A percentile compares a stretch with the other conserved stretches of the same genome.
phyloP scores from a whole-genome alignment of 2,888 invertebrate genomes.

The Vesta saturnalis region DNA sequence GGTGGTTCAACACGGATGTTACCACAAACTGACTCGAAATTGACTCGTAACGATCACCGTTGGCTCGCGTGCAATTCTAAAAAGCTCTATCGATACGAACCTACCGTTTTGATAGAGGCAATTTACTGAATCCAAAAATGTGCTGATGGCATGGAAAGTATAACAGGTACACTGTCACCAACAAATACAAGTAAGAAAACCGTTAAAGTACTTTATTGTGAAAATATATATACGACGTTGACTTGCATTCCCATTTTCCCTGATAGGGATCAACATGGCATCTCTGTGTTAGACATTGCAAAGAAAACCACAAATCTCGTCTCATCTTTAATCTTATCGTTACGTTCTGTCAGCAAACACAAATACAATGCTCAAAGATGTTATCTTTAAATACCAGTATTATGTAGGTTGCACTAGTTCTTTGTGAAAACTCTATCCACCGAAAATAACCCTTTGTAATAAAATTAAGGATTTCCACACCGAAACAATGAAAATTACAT shows the following conservation, averaged over 20 bases:
- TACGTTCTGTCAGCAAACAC: slow-evolving; percentile 51
- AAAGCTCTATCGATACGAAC: slow-evolving; percentile 38
- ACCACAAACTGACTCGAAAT: slow-evolving; percentile 54
- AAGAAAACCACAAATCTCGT: slow-evolving; percentile 46
- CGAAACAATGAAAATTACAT: slow-evolving; percentile 20
- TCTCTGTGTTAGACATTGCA: slow-evolving; percentile 41
- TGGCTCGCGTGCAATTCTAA: slow-evolving; percentile 47
- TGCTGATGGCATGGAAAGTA: slow-evolving; percentile 29
- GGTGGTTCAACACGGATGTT: slow-evolving; percentile 49
- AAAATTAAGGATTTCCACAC: slow-evolving; percentile 14
- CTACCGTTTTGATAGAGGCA: slow-evolving; percentile 34
- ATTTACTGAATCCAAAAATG: slow-evolving; percentile 34
- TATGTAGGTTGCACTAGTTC: slow-evolving; percentile 33
- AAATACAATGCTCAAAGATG: slow-evolving; percentile 49
- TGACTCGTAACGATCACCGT: slow-evolving; percentile 54
- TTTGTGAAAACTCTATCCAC: neutral
- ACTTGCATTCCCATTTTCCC: slow-evolving; percentile 26
- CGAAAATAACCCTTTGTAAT: slow-evolving; percentile 15
- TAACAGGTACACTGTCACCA: slow-evolving; percentile 18
- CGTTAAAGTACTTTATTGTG: neutral
- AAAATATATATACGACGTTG: neutral
- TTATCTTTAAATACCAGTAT: slow-evolving; percentile 48
- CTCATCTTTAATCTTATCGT: slow-evolving; percentile 52
- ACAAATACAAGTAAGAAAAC: slow-evolving; percentile 5
- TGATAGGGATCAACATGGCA: slow-evolving; percentile 41